phyloP scores from a whole-genome alignment of 2,888 invertebrate genomes.

The Pseudanteris insignis region DNA sequence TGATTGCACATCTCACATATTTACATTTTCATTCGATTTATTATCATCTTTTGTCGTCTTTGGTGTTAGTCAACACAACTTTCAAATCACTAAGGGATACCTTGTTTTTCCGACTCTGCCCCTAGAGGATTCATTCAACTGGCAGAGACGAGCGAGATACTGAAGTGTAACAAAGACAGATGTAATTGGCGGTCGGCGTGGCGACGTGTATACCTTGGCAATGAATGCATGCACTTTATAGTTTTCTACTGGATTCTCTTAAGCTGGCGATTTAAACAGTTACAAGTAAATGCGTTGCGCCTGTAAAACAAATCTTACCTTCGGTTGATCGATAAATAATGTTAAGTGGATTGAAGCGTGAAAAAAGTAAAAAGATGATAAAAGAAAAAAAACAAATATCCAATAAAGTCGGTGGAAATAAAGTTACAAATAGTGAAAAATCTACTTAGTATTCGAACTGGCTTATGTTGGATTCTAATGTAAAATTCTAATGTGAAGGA shows the following conservation, averaged over 20 bases:
- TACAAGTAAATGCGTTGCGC: too few species aligned
- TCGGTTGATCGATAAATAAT: too few species aligned
- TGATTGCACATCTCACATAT: not conserved
- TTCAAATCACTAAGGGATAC: conserved; percentile 29
- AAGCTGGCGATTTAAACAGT: conserved; percentile 7
- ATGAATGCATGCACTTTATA: conserved; percentile 33
- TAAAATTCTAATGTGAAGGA: too few species aligned
- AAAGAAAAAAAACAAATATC: too few species aligned
- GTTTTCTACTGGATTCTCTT: conserved; percentile 30
- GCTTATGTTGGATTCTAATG: too few species aligned
- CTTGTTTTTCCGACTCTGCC: conserved; percentile 37
- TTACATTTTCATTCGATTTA: conserved; percentile 19
- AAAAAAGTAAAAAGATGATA: too few species aligned
- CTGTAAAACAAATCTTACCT: too few species aligned
- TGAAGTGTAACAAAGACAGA: conserved; percentile 7
- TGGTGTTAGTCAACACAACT: conserved; percentile 20
- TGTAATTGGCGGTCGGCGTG: conserved; percentile 40
- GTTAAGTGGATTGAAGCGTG: too few species aligned
- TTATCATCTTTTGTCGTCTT: conserved; percentile 21
- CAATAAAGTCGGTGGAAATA: too few species aligned
- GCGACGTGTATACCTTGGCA: conserved; percentile 40
- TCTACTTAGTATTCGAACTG: too few species aligned
- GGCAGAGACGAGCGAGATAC: conserved; percentile 13
- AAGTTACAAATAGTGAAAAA: too few species aligned
- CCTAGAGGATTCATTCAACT: conserved; percentile 35